These are phyloP conservation scores for Vanessa atalanta DNA, from an alignment of 1,140 invertebrate species.

Conservation along the genomic window DNA sequence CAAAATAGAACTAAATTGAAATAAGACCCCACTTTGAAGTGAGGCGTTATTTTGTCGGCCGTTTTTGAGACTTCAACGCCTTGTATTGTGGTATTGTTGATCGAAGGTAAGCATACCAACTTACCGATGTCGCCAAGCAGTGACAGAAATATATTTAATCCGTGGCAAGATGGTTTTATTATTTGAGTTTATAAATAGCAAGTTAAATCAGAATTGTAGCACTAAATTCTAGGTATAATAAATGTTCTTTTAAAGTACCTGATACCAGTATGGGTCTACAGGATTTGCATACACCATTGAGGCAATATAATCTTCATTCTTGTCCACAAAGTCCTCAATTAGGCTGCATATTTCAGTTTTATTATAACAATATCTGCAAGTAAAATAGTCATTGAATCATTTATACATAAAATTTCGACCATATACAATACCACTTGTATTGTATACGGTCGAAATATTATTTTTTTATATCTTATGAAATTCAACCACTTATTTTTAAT, in stretches of 20 bases:
- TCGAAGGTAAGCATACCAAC: no score
- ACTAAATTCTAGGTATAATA: background rate
- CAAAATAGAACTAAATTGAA: no score
- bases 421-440: no score
- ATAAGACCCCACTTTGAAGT: no score
- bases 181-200: no score
- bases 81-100: no score
- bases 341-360: conserved; percentile 77
- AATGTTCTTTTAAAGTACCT: conserved; percentile 60
- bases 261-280: conserved; percentile 82
- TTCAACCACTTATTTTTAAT: background rate
- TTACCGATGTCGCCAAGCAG: no score
- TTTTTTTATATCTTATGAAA: background rate
- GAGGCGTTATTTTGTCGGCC: no score
- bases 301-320: conserved; percentile 80
- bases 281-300: conserved; percentile 69
- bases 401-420: background rate
- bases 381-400: conserved; percentile 3
- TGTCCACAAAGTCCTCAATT: conserved; percentile 80
- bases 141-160: no score
- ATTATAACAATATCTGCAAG: conserved; percentile 60
- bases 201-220: background rate
- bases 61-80: no score
- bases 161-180: no score
- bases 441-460: no score